Evolutionary conservation across 2,888 invertebrate species (phyloP).

Genomic region (Arenicola marina): DNA sequence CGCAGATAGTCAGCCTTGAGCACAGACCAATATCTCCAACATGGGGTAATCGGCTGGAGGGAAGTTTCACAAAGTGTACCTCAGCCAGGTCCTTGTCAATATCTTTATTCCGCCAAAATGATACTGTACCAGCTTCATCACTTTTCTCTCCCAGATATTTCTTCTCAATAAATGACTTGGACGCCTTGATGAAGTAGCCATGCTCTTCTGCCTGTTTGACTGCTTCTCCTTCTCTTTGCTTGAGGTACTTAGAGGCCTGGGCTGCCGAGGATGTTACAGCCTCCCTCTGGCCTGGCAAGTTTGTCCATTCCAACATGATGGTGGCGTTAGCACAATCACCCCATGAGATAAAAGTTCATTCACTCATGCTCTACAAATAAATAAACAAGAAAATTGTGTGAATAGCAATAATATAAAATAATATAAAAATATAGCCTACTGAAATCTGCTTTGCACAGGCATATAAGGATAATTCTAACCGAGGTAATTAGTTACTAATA

Average conservation of each 20-base stretch:
- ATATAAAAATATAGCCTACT: too few species aligned
- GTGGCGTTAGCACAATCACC: too few species aligned
- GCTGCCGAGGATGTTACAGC: constrained; percentile 29
- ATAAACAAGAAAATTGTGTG: too few species aligned
- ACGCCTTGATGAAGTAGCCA: constrained; percentile 48
- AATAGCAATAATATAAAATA: too few species aligned
- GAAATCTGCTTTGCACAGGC: too few species aligned
- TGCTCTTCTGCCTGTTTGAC: constrained; percentile 48
- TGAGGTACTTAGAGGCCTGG: constrained; percentile 43
- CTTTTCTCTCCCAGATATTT: constrained; percentile 27
- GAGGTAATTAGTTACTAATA: too few species aligned
- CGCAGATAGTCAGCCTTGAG: constrained; percentile 47
- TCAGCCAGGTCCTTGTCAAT: constrained; percentile 40
- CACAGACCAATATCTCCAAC: constrained; percentile 53
- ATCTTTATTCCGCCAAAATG: constrained; percentile 6
- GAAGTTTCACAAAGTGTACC: constrained; percentile 41
- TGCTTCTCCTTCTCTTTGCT: constrained; percentile 47
- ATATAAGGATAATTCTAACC: too few species aligned
- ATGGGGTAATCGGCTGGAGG: constrained; percentile 45
- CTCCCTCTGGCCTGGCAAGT: too few species aligned
- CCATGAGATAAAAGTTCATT: too few species aligned
- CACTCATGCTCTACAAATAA: constrained; percentile 7
- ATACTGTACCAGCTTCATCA: background rate
- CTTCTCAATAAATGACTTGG: constrained; percentile 40
- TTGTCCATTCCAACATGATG: too few species aligned